These are phyloP conservation scores for Beroe forskalii DNA, from an alignment of 37 sponge, comb jelly and placozoan genomes.

Conservation along the genomic window DNA sequence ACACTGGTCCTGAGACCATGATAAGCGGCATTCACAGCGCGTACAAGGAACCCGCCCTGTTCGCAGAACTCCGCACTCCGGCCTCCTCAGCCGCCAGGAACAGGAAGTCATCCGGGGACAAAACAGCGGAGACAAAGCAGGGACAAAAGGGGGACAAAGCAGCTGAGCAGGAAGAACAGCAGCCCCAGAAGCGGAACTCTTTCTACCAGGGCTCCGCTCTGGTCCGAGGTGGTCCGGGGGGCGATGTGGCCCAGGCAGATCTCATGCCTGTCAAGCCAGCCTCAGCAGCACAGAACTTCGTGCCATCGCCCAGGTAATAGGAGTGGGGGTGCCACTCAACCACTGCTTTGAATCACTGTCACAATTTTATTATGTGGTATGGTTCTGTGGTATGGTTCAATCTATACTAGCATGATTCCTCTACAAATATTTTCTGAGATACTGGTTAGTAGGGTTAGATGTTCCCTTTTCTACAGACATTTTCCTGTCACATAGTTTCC, in stretches of 20 bases:
- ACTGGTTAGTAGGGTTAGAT: too few species aligned
- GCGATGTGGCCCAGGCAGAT: background rate
- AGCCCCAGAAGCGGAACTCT: background rate
- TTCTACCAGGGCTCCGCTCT: constrained; percentile 14
- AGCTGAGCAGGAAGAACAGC: background rate
- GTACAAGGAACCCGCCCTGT: background rate
- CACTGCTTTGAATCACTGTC: too few species aligned
- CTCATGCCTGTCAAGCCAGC: background rate
- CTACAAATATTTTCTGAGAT: too few species aligned
- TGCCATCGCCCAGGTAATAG: background rate
- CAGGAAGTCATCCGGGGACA: too few species aligned
- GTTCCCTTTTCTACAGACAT: too few species aligned
- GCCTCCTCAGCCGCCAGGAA: background rate
- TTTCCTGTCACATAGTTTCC: too few species aligned
- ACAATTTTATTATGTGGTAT: too few species aligned
- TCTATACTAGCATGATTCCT: too few species aligned
- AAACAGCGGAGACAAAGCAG: background rate
- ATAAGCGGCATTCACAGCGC: background rate
- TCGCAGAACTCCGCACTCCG: background rate
- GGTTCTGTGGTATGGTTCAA: too few species aligned
- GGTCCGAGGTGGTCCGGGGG: background rate
- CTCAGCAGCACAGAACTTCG: background rate
- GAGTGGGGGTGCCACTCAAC: too few species aligned
- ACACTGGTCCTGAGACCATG: background rate
- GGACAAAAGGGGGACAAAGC: background rate